phyloP scores from a whole-genome alignment of 2,797 vertebrate genomes.

The Melopsittacus undulatus region DNA sequence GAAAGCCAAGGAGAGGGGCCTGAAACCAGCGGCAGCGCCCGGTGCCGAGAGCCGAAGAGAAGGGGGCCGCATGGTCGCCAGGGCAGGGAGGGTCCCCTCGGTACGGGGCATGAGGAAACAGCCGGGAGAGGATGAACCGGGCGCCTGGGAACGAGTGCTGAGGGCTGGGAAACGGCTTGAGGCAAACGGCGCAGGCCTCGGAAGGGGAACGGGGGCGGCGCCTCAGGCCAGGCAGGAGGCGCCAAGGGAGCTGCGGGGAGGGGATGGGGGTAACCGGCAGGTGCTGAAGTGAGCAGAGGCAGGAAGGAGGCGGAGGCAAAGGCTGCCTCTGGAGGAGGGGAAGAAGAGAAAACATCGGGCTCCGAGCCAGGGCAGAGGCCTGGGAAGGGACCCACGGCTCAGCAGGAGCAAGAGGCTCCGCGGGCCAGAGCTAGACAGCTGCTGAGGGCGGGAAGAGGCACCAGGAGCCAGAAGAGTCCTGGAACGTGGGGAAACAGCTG shows the following conservation, averaged over 20 bases:
- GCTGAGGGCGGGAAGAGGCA: not conserved
- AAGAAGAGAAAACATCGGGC: not conserved
- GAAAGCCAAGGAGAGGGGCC: not conserved
- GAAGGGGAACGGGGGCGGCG: accelerated
- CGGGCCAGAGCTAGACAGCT: not conserved
- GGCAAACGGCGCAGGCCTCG: accelerated
- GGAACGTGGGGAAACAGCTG: not conserved
- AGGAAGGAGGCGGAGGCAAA: not conserved
- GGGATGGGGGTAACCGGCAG: not conserved
- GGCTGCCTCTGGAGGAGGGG: not conserved
- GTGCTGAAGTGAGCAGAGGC: not conserved
- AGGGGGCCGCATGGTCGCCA: too few relatives aligned
- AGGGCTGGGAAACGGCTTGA: not conserved
- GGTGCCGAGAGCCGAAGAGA: accelerated
- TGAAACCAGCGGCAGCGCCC: not conserved
- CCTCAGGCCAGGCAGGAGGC: accelerated
- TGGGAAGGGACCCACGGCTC: accelerated
- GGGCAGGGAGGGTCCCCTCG: not conserved
- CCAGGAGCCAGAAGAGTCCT: not conserved
- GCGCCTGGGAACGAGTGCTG: not conserved
- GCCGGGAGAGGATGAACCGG: accelerated
- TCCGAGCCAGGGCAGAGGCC: not conserved
- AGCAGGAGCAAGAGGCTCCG: not conserved
- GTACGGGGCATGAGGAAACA: not conserved
- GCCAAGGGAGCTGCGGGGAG: accelerated